phyloP scores from a whole-genome alignment of 2,888 invertebrate genomes.

The Seira musarum region DNA sequence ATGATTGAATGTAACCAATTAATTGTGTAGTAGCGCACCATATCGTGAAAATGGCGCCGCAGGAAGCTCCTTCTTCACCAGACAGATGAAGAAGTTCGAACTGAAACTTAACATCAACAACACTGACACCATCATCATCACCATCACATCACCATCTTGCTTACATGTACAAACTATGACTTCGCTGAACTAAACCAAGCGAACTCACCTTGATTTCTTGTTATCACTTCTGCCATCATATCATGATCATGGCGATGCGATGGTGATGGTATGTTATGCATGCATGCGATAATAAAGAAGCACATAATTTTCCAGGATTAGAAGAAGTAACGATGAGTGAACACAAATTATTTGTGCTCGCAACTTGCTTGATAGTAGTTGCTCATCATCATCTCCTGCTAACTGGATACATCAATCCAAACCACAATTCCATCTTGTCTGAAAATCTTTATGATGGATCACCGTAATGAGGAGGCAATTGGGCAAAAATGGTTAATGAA shows the following conservation, averaged over 20 bases:
- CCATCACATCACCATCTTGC: not conserved
- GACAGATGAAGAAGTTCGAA: too few species aligned
- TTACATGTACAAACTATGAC: conserved; percentile 1
- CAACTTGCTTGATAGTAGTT: too few species aligned
- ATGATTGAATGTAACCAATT: conserved; percentile 53
- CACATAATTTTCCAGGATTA: not conserved
- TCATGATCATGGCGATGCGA: not conserved
- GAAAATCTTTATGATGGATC: not conserved
- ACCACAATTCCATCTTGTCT: not conserved
- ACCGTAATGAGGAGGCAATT: not conserved
- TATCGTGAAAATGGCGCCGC: conserved; percentile 54
- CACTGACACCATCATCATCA: not conserved
- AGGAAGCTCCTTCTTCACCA: conserved; percentile 42
- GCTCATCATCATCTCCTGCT: too few species aligned
- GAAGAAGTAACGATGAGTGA: conserved; percentile 16
- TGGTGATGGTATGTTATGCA: not conserved
- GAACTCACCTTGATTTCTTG: conserved; percentile 24
- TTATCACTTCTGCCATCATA: conserved; percentile 33
- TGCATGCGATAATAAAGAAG: not conserved
- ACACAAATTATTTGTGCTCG: not conserved
- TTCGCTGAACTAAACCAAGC: not conserved
- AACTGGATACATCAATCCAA: not conserved
- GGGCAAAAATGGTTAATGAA: conserved; percentile 3
- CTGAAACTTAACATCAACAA: conserved; percentile 57
- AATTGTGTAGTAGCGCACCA: conserved; percentile 45